A percentile compares a stretch with the other conserved stretches of the same genome.
Conservation (phyloP, 2,888 invertebrate genomes). For the Drosophila pseudotakahashii region DNA sequence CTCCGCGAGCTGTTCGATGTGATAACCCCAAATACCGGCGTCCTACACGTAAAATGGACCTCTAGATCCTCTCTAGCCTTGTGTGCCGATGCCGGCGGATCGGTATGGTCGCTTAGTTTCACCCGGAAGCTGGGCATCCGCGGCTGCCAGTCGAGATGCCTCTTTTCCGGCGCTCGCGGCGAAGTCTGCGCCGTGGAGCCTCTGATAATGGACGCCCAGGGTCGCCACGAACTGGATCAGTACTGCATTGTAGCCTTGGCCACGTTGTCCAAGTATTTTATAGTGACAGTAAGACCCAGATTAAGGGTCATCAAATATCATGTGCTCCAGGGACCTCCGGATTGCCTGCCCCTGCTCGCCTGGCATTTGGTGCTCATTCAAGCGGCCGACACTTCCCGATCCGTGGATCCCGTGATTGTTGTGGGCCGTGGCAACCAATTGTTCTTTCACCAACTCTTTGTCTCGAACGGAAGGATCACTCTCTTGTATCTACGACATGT, state of each 20-base stretch:
- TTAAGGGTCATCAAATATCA: conserved; percentile 92
- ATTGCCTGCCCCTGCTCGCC: conserved; percentile 94
- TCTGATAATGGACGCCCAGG: conserved; percentile 85
- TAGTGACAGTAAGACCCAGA: conserved; percentile 91
- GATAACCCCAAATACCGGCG: conserved; percentile 93
- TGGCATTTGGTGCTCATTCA: conserved; percentile 97
- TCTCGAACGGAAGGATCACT: conserved; percentile 85
- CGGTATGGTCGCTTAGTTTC: conserved; percentile 96
- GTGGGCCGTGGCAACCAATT: conserved; percentile 93
- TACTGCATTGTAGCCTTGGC: conserved; percentile 95
- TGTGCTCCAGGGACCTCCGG: conserved; percentile 89
- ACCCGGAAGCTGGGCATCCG: conserved; percentile 94
- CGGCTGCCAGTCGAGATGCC: conserved; percentile 94
- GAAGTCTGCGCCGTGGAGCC: conserved; percentile 94
- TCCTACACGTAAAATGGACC: conserved; percentile 89
- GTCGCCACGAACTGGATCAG: conserved; percentile 88
- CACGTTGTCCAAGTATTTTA: conserved; percentile 92
- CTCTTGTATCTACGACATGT: conserved; percentile 89
- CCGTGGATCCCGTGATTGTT: conserved; percentile 93
- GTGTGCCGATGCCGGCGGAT: conserved; percentile 96
- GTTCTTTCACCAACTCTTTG: conserved; percentile 90
- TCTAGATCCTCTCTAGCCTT: conserved; percentile 90
- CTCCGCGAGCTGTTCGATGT: conserved; percentile 91
- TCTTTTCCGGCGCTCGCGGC: conserved; percentile 98
- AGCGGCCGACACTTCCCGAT: conserved; percentile 87